Conservation (phyloP, 2,888 invertebrate species). For the Xanthorhoe designata region DNA sequence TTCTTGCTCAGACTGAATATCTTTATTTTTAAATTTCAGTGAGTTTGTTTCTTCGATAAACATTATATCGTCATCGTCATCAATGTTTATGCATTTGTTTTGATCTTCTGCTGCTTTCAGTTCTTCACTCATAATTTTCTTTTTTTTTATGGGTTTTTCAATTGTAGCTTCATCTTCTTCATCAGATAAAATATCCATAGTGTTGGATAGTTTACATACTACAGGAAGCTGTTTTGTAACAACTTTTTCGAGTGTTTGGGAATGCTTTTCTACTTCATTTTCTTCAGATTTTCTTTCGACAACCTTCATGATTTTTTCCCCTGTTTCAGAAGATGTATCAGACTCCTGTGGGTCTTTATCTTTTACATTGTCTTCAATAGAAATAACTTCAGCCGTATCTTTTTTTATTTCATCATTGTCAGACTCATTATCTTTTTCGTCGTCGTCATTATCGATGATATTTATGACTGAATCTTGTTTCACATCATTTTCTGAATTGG, state of each 20-base stretch:
- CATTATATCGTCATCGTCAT: constrained; percentile 79
- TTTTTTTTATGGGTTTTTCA: constrained; percentile 24
- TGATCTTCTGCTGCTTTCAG: constrained; percentile 38
- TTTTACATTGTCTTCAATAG: constrained; percentile 33
- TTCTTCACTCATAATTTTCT: constrained; percentile 5
- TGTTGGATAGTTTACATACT: constrained; percentile 69
- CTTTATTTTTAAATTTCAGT: constrained; percentile 46
- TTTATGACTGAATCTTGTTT: constrained; percentile 22
- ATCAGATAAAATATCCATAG: constrained; percentile 74
- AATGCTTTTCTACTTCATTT: constrained; percentile 6
- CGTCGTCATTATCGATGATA: constrained; percentile 26
- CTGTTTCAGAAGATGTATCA: constrained; percentile 21
- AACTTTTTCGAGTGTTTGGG: constrained; percentile 12
- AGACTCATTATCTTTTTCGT: constrained; percentile 26
- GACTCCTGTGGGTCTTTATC: constrained; percentile 2
- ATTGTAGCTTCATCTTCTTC: constrained; percentile 65
- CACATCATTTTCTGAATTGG: constrained; percentile 13
- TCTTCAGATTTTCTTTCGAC: constrained; percentile 18
- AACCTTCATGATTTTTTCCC: constrained; percentile 33
- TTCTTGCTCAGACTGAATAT: constrained; percentile 34
- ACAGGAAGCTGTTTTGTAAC: constrained; percentile 32
- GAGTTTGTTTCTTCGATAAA: constrained; percentile 67
- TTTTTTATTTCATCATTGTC: constrained; percentile 17
- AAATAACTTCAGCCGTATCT: constrained; percentile 18
- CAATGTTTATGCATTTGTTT: constrained; percentile 68